Base-by-base conservation (phyloP, 1,140 invertebrate genomes). In the Tyrophagus putrescentiae region DNA sequence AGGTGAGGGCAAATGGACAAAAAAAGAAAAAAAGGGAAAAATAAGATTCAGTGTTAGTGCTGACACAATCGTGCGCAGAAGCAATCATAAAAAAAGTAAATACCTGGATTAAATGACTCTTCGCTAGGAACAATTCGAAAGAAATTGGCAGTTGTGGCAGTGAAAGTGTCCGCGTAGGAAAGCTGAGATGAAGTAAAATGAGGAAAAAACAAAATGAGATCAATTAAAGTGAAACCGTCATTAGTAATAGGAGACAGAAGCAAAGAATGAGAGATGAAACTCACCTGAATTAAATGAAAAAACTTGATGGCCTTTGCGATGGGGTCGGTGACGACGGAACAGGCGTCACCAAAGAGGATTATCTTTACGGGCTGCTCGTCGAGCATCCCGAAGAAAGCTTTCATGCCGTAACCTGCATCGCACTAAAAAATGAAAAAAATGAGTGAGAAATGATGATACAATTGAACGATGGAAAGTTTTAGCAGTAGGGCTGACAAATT, bases 331-430 rank as follows among this genome's bases (percentile, higher is more conserved):
- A 96, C 92, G 68, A 89, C 84, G 1, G 88, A 94, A 52, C 94
- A 98, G 2, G 91, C 88, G 13, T 88, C 91, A 0, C 94, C 94
- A 69, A 98, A 97, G 54, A 98, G 76, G 81, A 96, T 91, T 64
- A 95, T 76, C 72, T 94, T 96, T 67, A 84, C 65, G 78, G 5
- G 91, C 84, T 4, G 82, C 79, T 70, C 83, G 76, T 92, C 85
- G 84, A 98, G 92, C 87, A 96, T 92, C 73, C 97, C 93, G 74
- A 97, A 97, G 71, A 98, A 94, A 0, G 89, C 85, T 72, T 95
- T 95, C 62, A 97, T 91, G 1, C 92, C 93, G n/a, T 95, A 86
- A 0, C 92, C 91, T 25, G 94, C 87, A 73, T 95, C 93, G 73
- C 94, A 97, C 93, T 98, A 32, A 54, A 27, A 21, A 5, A 28